phyloP scores from a whole-genome alignment of 2,888 invertebrate genomes.

The Cheilosia scutellata region DNA sequence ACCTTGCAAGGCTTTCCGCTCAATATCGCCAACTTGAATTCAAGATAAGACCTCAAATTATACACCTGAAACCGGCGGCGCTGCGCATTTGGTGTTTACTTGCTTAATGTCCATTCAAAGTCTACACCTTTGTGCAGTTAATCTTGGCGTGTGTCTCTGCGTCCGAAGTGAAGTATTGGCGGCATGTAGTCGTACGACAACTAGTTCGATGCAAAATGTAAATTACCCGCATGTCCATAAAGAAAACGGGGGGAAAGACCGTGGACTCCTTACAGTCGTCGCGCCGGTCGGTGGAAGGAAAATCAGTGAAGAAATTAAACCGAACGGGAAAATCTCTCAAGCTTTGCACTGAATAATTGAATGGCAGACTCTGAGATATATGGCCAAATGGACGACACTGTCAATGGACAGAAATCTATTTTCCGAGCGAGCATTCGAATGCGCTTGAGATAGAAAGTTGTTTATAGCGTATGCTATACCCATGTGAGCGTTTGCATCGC shows the following conservation, averaged over 20 bases:
- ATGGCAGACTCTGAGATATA: conserved; percentile 63
- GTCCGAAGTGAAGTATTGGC: conserved; percentile 22
- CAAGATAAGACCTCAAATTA: conserved; percentile 59
- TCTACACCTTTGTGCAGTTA: conserved; percentile 58
- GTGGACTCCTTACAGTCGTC: not conserved
- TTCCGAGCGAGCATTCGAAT: conserved; percentile 25
- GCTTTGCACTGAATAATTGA: conserved; percentile 51
- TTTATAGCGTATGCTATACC: conserved; percentile 4
- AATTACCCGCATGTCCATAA: conserved; percentile 36
- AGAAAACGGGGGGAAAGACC: conserved; percentile 6
- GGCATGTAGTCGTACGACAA: conserved; percentile 41
- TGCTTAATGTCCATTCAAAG: conserved; percentile 58
- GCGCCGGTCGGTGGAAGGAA: conserved; percentile 29
- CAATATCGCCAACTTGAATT: conserved; percentile 29
- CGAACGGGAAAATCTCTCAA: conserved; percentile 34
- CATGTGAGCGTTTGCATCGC: conserved; percentile 26
- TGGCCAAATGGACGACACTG: conserved; percentile 66
- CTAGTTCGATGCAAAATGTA: conserved; percentile 51
- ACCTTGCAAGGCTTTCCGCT: conserved; percentile 36
- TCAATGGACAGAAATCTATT: conserved; percentile 63
- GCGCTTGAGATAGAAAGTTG: conserved; percentile 65
- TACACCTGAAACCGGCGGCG: conserved; percentile 51
- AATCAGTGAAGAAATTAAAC: conserved; percentile 67
- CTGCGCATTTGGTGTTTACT: conserved; percentile 61
- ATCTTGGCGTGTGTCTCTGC: conserved; percentile 61